Conservation (phyloP, 2,888 invertebrate genomes). For the Agapostemon virescens region DNA sequence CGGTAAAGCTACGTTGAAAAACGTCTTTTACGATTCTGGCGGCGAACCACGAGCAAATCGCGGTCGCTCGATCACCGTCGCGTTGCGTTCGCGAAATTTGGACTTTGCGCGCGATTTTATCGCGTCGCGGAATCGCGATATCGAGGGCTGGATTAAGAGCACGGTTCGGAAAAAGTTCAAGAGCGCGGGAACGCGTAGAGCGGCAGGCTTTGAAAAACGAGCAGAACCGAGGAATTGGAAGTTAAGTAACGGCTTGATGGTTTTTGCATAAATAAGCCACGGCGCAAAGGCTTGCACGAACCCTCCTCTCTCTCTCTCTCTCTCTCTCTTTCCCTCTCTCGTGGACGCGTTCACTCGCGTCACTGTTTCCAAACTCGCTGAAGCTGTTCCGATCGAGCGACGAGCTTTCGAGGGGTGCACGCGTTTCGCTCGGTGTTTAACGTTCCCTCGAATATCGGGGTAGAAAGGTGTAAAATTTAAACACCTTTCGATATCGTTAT, state of each 20-base stretch:
- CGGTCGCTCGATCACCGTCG: background rate
- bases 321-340: background rate
- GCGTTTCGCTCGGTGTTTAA: background rate
- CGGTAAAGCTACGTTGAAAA: no score
- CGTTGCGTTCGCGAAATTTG: background rate
- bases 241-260: conserved; percentile 51
- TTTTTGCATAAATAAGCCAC: conserved; percentile 47
- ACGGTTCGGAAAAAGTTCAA: background rate
- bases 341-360: conserved; percentile 48
- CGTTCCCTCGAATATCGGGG: background rate
- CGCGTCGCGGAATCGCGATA: background rate
- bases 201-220: conserved; percentile 24
- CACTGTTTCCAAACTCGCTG: conserved; percentile 12
- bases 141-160: conserved; percentile 8
- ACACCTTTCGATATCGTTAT: background rate
- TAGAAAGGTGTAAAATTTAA: background rate
- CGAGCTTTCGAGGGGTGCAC: background rate
- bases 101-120: background rate
- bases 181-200: background rate
- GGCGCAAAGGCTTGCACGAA: conserved; percentile 26
- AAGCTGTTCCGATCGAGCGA: conserved; percentile 17
- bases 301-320: conserved; percentile 6
- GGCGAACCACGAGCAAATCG: background rate
- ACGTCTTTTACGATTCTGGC: background rate
- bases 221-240: conserved; percentile 51